Percentiles rank a stretch among this genome's conserved stretches.
Conservation (phyloP, 2,888 invertebrate genomes). For the Drosophila borborema region DNA sequence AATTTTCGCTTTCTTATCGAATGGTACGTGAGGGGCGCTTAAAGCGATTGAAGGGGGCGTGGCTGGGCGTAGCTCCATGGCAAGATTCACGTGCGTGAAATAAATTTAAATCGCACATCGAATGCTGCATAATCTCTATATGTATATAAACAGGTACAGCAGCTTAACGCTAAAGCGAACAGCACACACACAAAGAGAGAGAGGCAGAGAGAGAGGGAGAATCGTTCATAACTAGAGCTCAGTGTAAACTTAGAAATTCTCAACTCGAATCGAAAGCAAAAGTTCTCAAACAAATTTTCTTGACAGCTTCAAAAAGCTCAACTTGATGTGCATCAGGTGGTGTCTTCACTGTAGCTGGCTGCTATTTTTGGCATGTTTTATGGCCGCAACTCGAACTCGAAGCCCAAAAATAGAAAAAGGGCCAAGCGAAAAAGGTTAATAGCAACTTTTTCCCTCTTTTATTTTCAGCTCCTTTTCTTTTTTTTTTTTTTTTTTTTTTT, state of each 20-base stretch:
- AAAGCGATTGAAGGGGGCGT: neutral
- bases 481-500: neutral
- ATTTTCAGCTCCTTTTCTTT: neutral
- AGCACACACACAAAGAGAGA: neutral
- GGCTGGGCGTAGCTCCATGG: neutral
- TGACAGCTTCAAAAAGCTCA: neutral
- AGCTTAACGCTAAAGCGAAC: neutral
- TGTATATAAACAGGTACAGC: constrained; percentile 31
- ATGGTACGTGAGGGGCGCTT: constrained; percentile 8
- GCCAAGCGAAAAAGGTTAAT: constrained; percentile 70
- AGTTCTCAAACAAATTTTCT: neutral
- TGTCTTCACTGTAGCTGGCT: constrained; percentile 29
- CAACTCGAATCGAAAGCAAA: neutral
- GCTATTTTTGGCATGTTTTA: constrained; percentile 77
- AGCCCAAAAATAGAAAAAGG: constrained; percentile 42
- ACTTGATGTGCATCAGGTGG: neutral
- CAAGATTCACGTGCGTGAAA: constrained; percentile 68
- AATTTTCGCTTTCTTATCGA: constrained; percentile 31
- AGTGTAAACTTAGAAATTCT: neutral
- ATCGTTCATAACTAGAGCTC: neutral
- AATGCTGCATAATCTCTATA: constrained; percentile 10
- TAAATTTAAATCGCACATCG: constrained; percentile 65
- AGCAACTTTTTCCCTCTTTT: constrained; percentile 42
- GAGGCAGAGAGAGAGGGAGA: neutral
- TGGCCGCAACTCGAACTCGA: constrained; percentile 38